These are phyloP conservation scores for Agonum fuliginosum DNA, from an alignment of 2,888 invertebrate species.

Conservation along the genomic window DNA sequence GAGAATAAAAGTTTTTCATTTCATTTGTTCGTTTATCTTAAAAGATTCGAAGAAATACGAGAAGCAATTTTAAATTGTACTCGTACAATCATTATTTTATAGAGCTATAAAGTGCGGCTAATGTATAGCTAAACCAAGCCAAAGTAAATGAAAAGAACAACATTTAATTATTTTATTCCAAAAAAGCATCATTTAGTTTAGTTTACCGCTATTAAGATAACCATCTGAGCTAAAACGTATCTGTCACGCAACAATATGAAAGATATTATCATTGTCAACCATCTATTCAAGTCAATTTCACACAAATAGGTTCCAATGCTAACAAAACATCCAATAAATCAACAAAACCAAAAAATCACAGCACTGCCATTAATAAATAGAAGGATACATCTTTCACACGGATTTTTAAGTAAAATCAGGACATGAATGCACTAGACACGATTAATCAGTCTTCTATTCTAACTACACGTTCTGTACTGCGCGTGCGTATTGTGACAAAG, in stretches of 20 bases:
- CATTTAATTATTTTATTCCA: not conserved
- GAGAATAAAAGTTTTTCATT: no score
- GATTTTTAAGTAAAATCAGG: not conserved
- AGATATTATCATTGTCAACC: not conserved
- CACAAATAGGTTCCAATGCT: not conserved
- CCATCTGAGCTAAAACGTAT: not conserved
- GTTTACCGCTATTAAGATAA: not conserved
- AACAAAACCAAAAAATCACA: not conserved
- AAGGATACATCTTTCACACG: constrained; percentile 2
- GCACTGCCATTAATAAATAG: not conserved
- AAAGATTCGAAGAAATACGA: no score
- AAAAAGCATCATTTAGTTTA: not conserved
- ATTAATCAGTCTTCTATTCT: constrained; percentile 2
- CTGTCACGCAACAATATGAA: constrained; percentile 9
- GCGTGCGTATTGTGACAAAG: not conserved
- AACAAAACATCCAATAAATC: constrained; percentile 2
- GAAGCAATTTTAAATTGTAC: no score
- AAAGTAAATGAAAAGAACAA: not conserved
- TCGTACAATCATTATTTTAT: no score
- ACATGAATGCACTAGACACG: not conserved
- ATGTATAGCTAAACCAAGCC: no score
- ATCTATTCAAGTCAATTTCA: not conserved
- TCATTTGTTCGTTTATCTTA: no score
- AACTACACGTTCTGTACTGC: not conserved
- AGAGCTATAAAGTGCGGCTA: no score